Conservation (phyloP, 2,888 invertebrate species). For the Eupithecia abbreviata region DNA sequence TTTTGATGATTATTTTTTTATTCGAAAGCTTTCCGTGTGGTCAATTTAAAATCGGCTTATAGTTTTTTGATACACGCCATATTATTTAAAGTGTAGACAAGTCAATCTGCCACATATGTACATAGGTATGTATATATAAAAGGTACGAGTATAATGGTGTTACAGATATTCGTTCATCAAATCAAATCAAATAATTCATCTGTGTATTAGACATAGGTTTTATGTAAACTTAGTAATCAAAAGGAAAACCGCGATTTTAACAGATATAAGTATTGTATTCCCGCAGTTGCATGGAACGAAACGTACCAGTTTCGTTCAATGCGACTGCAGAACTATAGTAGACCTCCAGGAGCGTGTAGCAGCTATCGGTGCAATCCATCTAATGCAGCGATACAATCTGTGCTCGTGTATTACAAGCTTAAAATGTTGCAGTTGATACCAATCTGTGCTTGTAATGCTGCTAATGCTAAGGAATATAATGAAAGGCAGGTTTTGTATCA, state of each 20-base stretch:
- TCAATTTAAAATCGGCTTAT: too few relatives aligned
- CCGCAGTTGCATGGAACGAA: too few relatives aligned
- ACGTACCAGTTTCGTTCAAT: background rate
- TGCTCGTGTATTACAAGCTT: slow-evolving; percentile 20
- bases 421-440: slow-evolving; percentile 3
- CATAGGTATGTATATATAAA: too few relatives aligned
- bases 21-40: too few relatives aligned
- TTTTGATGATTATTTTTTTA: too few relatives aligned
- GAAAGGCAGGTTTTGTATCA: background rate
- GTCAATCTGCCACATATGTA: too few relatives aligned
- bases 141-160: too few relatives aligned
- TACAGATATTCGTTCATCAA: too few relatives aligned
- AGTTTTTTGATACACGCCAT: too few relatives aligned
- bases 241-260: background rate
- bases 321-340: background rate
- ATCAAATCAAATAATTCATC: too few relatives aligned
- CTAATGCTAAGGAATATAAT: background rate
- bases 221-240: background rate
- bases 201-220: background rate
- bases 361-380: slow-evolving; percentile 44
- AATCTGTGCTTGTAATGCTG: background rate
- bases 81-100: too few relatives aligned
- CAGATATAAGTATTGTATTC: too few relatives aligned
- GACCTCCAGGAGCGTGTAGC: background rate
- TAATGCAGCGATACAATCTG: slow-evolving; percentile 44